phyloP scores from a whole-genome alignment of 2,797 vertebrate genomes.

The Sebastes kiyomatsui region DNA sequence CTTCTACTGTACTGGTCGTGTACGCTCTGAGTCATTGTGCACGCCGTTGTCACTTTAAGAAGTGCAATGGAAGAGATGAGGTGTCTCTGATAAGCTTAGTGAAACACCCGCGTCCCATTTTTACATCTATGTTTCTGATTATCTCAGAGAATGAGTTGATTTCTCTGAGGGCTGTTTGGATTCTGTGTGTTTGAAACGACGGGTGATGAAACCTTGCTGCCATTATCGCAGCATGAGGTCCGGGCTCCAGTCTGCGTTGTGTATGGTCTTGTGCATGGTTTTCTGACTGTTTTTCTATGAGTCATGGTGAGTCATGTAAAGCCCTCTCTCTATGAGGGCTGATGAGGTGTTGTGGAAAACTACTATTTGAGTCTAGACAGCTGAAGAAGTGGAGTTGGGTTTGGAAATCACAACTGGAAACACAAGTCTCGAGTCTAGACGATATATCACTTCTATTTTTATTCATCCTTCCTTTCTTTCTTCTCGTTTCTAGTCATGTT shows the following conservation, averaged over 20 bases:
- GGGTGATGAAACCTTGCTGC: slow-evolving; percentile 56
- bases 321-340: slow-evolving; percentile 53
- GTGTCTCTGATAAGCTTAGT: slow-evolving; percentile 17
- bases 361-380: slow-evolving; percentile 74
- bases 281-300: slow-evolving; percentile 68
- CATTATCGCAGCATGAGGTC: slow-evolving; percentile 43
- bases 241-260: slow-evolving; percentile 36
- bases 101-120: slow-evolving; percentile 18
- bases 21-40: neutral
- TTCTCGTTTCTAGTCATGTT: neutral
- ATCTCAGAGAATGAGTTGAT: slow-evolving; percentile 1
- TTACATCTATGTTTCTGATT: slow-evolving; percentile 40
- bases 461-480: neutral
- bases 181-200: slow-evolving; percentile 34
- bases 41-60: neutral
- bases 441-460: slow-evolving; percentile 41
- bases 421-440: slow-evolving; percentile 69
- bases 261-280: slow-evolving; percentile 53
- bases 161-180: slow-evolving; percentile 30
- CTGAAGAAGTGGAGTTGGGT: slow-evolving; percentile 64
- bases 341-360: slow-evolving; percentile 81
- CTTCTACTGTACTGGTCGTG: neutral
- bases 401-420: slow-evolving; percentile 77
- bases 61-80: slow-evolving; percentile 20
- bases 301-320: slow-evolving; percentile 75